phyloP scores from a whole-genome alignment of 2,113 vertebrate genomes.

The Acrocephalus kingi region DNA sequence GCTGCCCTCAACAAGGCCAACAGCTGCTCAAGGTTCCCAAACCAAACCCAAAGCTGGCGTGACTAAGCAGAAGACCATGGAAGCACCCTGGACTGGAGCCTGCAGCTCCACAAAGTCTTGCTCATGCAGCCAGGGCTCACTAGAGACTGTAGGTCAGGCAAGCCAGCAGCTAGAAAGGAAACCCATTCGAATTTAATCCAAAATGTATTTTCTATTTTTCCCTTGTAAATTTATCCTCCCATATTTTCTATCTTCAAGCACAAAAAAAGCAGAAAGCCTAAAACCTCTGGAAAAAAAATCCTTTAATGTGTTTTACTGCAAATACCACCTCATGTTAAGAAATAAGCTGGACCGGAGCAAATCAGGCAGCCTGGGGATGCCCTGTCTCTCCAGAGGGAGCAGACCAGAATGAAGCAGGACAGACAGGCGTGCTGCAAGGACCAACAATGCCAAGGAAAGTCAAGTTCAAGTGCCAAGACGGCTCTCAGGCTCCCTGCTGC shows the following conservation, averaged over 20 bases:
- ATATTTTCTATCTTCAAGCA: conserved; percentile 16
- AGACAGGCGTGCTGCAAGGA: background rate
- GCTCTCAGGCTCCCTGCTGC: background rate
- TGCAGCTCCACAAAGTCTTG: background rate
- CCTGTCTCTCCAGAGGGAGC: background rate
- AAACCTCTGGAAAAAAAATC: conserved; percentile 28
- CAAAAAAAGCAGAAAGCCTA: conserved; percentile 43
- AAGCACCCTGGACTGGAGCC: background rate
- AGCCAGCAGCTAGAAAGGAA: conserved; percentile 3
- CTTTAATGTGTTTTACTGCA: conserved; percentile 25
- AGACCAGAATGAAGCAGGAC: background rate
- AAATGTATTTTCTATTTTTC: conserved; percentile 40
- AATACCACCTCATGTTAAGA: conserved; percentile 3
- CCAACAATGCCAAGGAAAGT: background rate
- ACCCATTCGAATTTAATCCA: conserved; percentile 27
- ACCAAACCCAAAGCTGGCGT: background rate
- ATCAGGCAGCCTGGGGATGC: conserved; percentile 11
- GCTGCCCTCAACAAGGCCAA: background rate
- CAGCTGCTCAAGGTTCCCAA: background rate
- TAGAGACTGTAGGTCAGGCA: background rate
- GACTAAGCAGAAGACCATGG: background rate
- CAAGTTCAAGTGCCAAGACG: background rate
- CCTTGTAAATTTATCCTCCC: conserved; percentile 18
- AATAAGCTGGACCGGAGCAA: background rate
- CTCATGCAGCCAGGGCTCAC: background rate